These are phyloP conservation scores for Phengaris arion DNA, from an alignment of 2,888 invertebrate genomes.

Conservation along the genomic window DNA sequence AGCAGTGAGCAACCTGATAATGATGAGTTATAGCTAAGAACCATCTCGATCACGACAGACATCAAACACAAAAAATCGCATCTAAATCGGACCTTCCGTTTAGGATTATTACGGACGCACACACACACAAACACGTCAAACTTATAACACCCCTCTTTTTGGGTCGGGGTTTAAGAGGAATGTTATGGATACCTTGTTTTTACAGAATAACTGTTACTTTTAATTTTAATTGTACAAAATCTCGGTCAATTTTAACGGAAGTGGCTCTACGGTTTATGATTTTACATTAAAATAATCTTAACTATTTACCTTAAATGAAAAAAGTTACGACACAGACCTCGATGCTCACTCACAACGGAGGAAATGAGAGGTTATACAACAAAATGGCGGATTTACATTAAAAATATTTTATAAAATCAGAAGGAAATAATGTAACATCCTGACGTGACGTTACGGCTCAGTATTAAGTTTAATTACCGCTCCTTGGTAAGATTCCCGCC, in stretches of 20 bases:
- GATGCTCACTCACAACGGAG: not conserved
- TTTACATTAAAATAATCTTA: conserved; percentile 14
- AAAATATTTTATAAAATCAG: not conserved
- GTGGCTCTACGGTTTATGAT: conserved; percentile 24
- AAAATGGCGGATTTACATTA: conserved; percentile 1
- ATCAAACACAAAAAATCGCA: too few relatives aligned
- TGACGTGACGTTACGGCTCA: not conserved
- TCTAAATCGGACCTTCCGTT: too few relatives aligned
- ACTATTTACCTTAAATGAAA: conserved; percentile 17
- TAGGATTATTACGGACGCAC: too few relatives aligned
- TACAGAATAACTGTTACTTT: not conserved
- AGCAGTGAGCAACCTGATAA: too few relatives aligned
- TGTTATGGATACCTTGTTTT: not conserved
- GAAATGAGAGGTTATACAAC: conserved; percentile 14
- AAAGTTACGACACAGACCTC: conserved; percentile 23
- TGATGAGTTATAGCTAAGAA: too few relatives aligned
- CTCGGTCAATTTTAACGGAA: conserved; percentile 15
- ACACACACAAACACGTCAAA: too few relatives aligned
- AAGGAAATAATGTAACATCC: conserved; percentile 20
- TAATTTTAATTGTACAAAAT: not conserved
- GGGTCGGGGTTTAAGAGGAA: too few relatives aligned
- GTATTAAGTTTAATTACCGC: not conserved
- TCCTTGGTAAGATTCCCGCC: too few relatives aligned
- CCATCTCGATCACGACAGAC: too few relatives aligned
- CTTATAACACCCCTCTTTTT: too few relatives aligned